Evolutionary conservation across 2,888 invertebrate species (phyloP), one percentile per base, ranked within the genome.

Genomic region (Gastracanthus pulcherrimus): DNA sequence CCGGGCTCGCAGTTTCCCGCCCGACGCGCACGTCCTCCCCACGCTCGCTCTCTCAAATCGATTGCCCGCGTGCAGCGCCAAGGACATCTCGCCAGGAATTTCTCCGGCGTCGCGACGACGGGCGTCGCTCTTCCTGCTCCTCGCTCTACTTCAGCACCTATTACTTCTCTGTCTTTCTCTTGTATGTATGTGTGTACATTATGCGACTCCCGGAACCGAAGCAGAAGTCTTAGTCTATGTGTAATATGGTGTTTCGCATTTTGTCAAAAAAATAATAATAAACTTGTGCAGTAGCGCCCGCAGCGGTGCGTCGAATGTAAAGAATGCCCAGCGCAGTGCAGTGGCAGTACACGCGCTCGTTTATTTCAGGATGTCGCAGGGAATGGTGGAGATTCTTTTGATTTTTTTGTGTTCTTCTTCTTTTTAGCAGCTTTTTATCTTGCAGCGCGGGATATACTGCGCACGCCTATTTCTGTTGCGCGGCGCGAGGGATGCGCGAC

Each of bases 301-400:
- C n/a, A n/a, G n/a, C n/a, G n/a, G n/a, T n/a, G n/a, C n/a, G n/a
- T n/a, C n/a, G 7, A 48, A 19, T 48, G 7, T 19, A 19, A 19
- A 19, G 7, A 41, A 41, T 3, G 41, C 3, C 5, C 13, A 2
- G 41, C 16, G 41, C 16, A 41, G 41, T 1, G 1, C 5, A 34
- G 19, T 4, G 34, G 34, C 6, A 16, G 19, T 7, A 34, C 34
- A 29, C n/a, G 31, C 11, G 23, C 36, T 77, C 62, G 36, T 62
- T 70, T 70, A 77, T 76, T 76, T 36, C 69, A 76, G 69, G 60
- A 76, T 60, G 26, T 31, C 9, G 34, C 66, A 6, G 67, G 26
- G 58, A 58, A 23, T 41, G 29, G 38, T 26, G 23, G 45, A 29
- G 19, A 62, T 29, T 1, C 29, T 75, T 36, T 41, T 55, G 41